phyloP scores from a whole-genome alignment of 92 coral and sea anemone genomes.

The Epizoanthus fatuus region DNA sequence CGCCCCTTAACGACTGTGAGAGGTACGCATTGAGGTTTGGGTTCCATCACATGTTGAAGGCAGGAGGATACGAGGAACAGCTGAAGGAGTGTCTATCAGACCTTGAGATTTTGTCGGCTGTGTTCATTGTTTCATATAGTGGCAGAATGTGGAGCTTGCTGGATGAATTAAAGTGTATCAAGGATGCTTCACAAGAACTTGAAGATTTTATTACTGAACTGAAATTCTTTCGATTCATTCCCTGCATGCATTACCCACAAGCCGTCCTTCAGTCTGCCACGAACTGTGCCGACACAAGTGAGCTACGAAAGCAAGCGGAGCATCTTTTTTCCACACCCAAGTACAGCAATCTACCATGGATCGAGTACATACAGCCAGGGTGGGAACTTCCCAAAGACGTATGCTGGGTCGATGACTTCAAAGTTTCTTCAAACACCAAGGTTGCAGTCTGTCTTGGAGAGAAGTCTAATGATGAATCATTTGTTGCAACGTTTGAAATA shows the following conservation, averaged over 20 bases:
- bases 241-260: background rate
- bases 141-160: background rate
- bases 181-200: background rate
- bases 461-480: background rate
- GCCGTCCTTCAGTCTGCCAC: conserved; percentile 16
- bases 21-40: conserved; percentile 31
- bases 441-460: conserved; percentile 22
- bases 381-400: conserved; percentile 32
- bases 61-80: conserved; percentile 25
- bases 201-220: conserved; percentile 20
- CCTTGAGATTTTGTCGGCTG: conserved; percentile 10
- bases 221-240: background rate
- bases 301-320: conserved; percentile 18
- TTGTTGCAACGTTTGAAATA: conserved; percentile 19
- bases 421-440: conserved; percentile 14
- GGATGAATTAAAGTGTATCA: background rate
- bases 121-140: background rate
- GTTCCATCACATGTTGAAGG: conserved; percentile 22
- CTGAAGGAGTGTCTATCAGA: background rate
- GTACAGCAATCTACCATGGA: conserved; percentile 29
- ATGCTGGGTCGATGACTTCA: conserved; percentile 7
- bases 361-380: background rate
- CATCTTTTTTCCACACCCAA: conserved; percentile 24
- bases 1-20: conserved; percentile 16
- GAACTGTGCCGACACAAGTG: conserved; percentile 9